Evolutionary conservation across 30 jellyfish, hydroid and myxozoan genomes (phyloP).

Genomic region (Clytia hemisphaerica): DNA sequence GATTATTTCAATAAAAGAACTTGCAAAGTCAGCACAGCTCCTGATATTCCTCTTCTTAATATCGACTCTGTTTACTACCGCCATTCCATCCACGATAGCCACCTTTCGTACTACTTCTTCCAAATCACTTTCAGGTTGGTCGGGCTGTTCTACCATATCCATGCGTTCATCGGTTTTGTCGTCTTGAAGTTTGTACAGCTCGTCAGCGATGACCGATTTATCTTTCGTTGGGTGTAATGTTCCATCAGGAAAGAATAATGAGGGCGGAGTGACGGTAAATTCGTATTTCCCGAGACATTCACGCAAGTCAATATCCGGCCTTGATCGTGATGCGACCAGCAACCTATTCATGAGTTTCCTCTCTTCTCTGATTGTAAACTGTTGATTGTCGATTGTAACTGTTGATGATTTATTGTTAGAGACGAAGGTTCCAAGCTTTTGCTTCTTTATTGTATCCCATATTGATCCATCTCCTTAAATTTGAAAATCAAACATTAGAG

Average conservation of each 20-base stretch:
- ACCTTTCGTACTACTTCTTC: background rate
- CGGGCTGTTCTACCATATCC: no score
- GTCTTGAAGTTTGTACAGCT: no score
- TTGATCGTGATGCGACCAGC: slow-evolving; percentile 2
- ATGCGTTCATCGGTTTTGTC: no score
- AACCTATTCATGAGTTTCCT: background rate
- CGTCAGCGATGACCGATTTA: background rate
- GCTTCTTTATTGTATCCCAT: background rate
- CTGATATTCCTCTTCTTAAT: no score
- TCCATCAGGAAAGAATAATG: slow-evolving; percentile 7
- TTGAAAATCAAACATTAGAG: no score
- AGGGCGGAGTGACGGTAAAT: background rate
- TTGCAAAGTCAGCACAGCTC: no score
- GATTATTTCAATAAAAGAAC: no score
- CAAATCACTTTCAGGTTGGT: no score
- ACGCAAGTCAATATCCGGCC: background rate
- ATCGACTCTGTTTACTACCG: background rate
- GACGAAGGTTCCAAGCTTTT: background rate
- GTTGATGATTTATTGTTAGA: background rate
- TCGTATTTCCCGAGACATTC: background rate
- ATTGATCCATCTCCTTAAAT: background rate
- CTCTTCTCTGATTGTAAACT: background rate
- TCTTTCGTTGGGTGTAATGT: background rate
- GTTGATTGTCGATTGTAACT: background rate
- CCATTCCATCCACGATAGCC: background rate